phyloP scores from a whole-genome alignment of 2,113 vertebrate species.

The Heterotilapia buettikoferi region DNA sequence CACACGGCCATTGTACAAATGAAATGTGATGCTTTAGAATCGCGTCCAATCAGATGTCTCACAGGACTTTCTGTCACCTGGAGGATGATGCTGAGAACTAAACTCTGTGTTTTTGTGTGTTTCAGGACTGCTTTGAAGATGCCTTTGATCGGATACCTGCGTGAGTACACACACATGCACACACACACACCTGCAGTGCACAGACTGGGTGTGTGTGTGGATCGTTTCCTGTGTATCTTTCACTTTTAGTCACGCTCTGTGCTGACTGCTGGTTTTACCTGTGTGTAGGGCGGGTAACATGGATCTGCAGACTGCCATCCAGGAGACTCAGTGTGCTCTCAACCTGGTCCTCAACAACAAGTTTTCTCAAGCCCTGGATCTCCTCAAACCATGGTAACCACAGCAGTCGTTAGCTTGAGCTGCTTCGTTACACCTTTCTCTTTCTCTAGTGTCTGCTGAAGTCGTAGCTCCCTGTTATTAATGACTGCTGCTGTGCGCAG shows the following conservation, averaged over 20 bases:
- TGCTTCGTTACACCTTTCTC: not conserved
- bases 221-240: not conserved
- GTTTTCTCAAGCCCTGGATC: conserved; percentile 88
- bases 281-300: conserved; percentile 77
- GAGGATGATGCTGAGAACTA: not conserved
- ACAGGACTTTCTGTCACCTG: not conserved
- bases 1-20: accelerated
- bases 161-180: conserved; percentile 48
- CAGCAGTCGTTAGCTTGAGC: not conserved
- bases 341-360: conserved; percentile 92
- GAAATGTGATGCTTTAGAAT: not conserved
- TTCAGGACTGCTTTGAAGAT: conserved; percentile 62
- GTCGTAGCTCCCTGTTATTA: not conserved
- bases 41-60: not conserved
- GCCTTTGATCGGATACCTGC: conserved; percentile 62
- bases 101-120: not conserved
- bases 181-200: not conserved
- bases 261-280: not conserved
- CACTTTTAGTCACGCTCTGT: not conserved
- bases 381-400: conserved; percentile 87
- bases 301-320: conserved; percentile 83
- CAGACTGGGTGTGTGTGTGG: not conserved
- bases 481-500: not conserved
- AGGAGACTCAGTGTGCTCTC: conserved; percentile 84
- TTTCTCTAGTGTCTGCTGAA: not conserved